phyloP scores from a whole-genome alignment of 1,140 invertebrate species.

The Drosophila nikananu region DNA sequence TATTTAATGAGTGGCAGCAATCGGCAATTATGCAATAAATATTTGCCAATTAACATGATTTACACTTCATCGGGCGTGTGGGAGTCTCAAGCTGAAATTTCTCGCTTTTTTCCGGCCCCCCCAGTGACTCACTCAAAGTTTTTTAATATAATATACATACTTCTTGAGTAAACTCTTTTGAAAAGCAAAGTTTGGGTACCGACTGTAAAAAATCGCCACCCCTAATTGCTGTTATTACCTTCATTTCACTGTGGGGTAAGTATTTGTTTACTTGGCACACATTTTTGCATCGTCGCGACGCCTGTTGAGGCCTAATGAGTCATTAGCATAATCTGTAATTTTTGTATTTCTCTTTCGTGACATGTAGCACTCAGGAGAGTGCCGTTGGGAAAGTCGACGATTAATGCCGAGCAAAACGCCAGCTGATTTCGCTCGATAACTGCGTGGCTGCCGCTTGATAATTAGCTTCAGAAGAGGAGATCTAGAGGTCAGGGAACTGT shows the following conservation, averaged over 20 bases:
- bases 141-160: no score
- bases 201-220: slow-evolving; percentile 7
- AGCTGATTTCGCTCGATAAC: slow-evolving; percentile 15
- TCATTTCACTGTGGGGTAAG: slow-evolving; percentile 7
- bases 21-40: slow-evolving; percentile 72
- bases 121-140: slow-evolving; percentile 1
- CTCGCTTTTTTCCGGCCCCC: neutral
- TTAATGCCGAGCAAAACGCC: slow-evolving; percentile 15
- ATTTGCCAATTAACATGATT: slow-evolving; percentile 78
- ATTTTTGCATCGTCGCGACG: slow-evolving; percentile 15
- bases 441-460: slow-evolving; percentile 1
- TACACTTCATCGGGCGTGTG: slow-evolving; percentile 50
- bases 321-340: slow-evolving; percentile 38
- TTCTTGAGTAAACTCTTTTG: slow-evolving; percentile 11
- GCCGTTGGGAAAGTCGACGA: slow-evolving; percentile 26
- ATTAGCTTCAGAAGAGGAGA: neutral
- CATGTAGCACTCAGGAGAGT: slow-evolving; percentile 28
- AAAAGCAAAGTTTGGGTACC: slow-evolving; percentile 4
- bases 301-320: slow-evolving; percentile 11
- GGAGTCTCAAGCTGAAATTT: slow-evolving; percentile 5
- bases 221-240: slow-evolving; percentile 10
- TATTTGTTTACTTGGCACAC: slow-evolving; percentile 18
- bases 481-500: slow-evolving; percentile 19
- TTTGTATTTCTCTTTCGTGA: slow-evolving; percentile 32
- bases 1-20: slow-evolving; percentile 63